phyloP scores from a whole-genome alignment of 1,140 invertebrate species.

The Homarus americanus region DNA sequence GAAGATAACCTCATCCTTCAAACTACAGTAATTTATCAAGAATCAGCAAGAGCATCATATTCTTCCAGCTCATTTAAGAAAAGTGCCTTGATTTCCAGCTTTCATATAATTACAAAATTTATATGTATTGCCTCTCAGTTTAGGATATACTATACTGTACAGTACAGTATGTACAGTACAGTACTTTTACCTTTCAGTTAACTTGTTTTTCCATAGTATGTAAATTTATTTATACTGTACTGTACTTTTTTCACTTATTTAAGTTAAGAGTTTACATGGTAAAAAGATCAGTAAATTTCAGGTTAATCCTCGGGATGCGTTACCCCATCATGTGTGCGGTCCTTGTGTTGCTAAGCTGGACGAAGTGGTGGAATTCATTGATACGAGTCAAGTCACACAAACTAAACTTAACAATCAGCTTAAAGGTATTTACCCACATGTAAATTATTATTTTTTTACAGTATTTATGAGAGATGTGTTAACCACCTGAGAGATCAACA shows the following conservation, averaged over 20 bases:
- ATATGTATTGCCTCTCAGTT: too few species aligned
- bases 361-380: slow-evolving; percentile 61
- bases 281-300: neutral
- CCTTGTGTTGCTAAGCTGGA: slow-evolving; percentile 63
- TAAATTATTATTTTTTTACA: neutral
- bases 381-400: slow-evolving; percentile 43
- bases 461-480: too few species aligned
- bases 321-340: slow-evolving; percentile 58
- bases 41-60: too few species aligned
- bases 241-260: neutral
- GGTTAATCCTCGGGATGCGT: slow-evolving; percentile 45
- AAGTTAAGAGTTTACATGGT: neutral
- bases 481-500: too few species aligned
- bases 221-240: neutral
- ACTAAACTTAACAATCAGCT: slow-evolving; percentile 46
- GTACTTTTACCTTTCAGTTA: too few species aligned
- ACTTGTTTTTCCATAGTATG: neutral
- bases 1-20: too few species aligned
- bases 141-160: too few species aligned
- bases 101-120: too few species aligned
- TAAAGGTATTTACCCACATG: slow-evolving; percentile 25
- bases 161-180: too few species aligned
- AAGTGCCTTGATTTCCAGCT: too few species aligned
- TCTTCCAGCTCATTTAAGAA: too few species aligned
- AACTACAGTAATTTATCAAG: too few species aligned